Evolutionary conservation across 2,888 invertebrate genomes (phyloP), one percentile per base, ranked within the genome.

Genomic region (Drosophila kuntzei): DNA sequence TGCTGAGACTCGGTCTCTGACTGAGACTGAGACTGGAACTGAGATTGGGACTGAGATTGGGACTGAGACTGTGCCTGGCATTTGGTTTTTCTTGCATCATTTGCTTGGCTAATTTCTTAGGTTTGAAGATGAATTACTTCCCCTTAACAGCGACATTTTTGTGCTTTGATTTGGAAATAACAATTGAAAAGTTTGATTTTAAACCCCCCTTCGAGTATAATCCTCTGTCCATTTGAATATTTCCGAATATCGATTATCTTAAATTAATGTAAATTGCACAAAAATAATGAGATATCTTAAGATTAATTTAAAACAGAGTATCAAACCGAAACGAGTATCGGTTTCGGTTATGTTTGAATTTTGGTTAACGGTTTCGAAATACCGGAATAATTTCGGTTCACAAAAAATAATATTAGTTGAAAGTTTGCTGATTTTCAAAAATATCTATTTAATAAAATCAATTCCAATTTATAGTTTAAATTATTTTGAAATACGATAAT

Each of bases 41-140:
- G 34, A 61, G 34, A 61, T 57, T 87, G 27, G 27, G 9, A 9
- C 3, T 22, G 22, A 3, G 3, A 16, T 0, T n/a, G 18, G 22
- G 46, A 7, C 11, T 20, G 32, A 61, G 34, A 62, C 60, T 87
- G 80, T 47, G 71, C 64, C 49, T 84, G 84, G 87, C 85, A 80
- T 85, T 82, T 80, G 68, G 69, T 65, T 75, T 51, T 63, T 67
- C 64, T 65, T 72, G 87, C 87, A 75, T 87, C 87, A 84, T 84
- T 84, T 87, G 85, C 47, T 84, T n/a, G 41, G 83, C 83, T 84
- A 87, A 84, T 87, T 84, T 84, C 67, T 53, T 73, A 58, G 57
- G 46, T 50, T 58, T 50, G 49, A 77, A 73, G 77, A 76, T 60
- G 70, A 73, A 74, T 77, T 49, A 43, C 14, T 58, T 59, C 57